Evolutionary conservation across 2,888 invertebrate genomes (phyloP).

Genomic region (Drosophila nigricruria): DNA sequence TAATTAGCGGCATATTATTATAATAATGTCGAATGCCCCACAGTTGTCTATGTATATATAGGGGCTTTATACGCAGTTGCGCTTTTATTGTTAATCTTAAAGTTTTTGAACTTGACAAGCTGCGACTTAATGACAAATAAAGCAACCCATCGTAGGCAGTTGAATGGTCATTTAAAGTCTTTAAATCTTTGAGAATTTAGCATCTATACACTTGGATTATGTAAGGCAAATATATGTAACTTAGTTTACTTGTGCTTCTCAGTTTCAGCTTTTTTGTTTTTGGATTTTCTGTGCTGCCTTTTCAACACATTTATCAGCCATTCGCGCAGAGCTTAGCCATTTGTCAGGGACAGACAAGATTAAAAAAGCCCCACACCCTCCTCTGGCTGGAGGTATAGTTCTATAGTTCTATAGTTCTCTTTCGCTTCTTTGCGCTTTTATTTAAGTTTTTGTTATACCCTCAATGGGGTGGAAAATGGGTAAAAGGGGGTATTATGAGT

Average conservation of each 20-base stretch:
- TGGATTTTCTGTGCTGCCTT: neutral
- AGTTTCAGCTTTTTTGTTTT: neutral
- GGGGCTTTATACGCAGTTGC: conserved; percentile 18
- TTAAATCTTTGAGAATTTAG: neutral
- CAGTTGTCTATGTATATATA: neutral
- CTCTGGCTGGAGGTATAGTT: neutral
- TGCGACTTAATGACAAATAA: conserved; percentile 24
- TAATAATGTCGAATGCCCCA: conserved; percentile 33
- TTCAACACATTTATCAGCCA: conserved; percentile 66
- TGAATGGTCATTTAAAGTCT: conserved; percentile 7
- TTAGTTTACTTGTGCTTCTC: conserved; percentile 1
- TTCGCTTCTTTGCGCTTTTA: conserved; percentile 10
- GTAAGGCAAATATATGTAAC: neutral
- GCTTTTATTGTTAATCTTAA: conserved; percentile 9
- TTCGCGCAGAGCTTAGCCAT: conserved; percentile 57
- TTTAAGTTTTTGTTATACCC: neutral
- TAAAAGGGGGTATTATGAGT: neutral
- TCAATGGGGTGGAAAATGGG: neutral
- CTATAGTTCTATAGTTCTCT: conserved; percentile 5
- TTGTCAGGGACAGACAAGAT: conserved; percentile 47
- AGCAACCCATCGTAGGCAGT: neutral
- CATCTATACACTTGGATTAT: neutral
- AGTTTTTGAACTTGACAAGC: conserved; percentile 24
- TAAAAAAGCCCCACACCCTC: conserved; percentile 22
- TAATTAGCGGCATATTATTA: conserved; percentile 68